Conservation (phyloP, 2,113 vertebrate genomes). For the Phrynosoma platyrhinos region DNA sequence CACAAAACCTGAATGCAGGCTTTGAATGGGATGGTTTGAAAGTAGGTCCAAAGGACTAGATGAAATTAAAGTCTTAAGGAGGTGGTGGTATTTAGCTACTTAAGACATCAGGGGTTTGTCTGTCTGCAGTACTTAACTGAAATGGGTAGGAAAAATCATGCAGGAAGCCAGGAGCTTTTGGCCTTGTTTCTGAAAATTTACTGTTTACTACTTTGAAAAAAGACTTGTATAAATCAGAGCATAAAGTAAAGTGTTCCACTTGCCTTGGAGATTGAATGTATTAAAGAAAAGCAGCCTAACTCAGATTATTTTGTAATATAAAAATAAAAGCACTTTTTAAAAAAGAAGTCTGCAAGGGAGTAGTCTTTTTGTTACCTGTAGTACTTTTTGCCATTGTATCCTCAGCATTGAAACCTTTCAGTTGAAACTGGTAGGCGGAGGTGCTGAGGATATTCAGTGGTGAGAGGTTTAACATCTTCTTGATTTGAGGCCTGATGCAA, state of each 20-base stretch:
- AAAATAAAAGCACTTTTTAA: slow-evolving; percentile 40
- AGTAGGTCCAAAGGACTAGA: background rate
- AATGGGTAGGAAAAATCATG: background rate
- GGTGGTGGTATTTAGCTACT: background rate
- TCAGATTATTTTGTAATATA: slow-evolving; percentile 40
- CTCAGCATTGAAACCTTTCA: background rate
- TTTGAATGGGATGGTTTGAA: background rate
- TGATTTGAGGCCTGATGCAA: background rate
- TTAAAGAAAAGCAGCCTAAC: slow-evolving; percentile 3
- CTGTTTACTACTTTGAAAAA: slow-evolving; percentile 10
- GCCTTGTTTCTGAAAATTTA: background rate
- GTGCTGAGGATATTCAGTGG: background rate
- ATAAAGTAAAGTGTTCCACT: background rate
- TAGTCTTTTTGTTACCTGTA: background rate
- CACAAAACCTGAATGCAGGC: background rate
- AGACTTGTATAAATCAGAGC: background rate
- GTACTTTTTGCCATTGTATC: background rate
- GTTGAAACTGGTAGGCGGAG: background rate
- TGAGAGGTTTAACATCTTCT: too few species aligned
- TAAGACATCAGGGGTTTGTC: background rate
- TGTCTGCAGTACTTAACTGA: background rate
- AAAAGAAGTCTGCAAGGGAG: background rate
- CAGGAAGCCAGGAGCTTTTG: background rate
- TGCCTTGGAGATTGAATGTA: slow-evolving; percentile 27
- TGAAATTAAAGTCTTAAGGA: background rate